Evolutionary conservation across 2,888 invertebrate genomes (phyloP).

Genomic region (Lithophane semibrunnea): DNA sequence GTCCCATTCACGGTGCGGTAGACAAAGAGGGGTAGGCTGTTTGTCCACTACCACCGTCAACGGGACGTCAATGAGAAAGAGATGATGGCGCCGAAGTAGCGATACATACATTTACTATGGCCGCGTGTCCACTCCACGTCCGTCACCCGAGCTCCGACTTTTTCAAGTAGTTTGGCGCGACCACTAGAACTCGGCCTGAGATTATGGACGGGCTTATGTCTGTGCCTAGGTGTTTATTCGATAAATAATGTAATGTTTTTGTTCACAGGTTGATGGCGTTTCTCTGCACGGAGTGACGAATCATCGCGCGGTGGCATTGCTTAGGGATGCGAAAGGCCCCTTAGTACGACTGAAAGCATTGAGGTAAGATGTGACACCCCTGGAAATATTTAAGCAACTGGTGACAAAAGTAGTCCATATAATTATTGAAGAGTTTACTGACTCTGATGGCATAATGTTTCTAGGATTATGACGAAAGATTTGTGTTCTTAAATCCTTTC

Average conservation of each 20-base stretch:
- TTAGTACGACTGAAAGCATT: slow-evolving; percentile 84
- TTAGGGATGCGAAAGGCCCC: slow-evolving; percentile 94
- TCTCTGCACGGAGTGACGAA: slow-evolving; percentile 96
- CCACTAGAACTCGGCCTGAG: neutral
- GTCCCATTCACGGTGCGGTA: too few species aligned
- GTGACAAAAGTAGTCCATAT: neutral
- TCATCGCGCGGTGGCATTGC: slow-evolving; percentile 96
- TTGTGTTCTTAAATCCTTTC: slow-evolving; percentile 43
- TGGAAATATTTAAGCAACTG: slow-evolving; percentile 10
- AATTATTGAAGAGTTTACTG: neutral
- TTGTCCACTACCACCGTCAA: too few species aligned
- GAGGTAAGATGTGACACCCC: slow-evolving; percentile 72
- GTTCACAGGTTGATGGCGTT: slow-evolving; percentile 93
- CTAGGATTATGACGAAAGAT: neutral
- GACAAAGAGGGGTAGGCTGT: too few species aligned
- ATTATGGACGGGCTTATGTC: neutral
- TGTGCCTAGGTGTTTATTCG: neutral
- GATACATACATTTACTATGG: too few species aligned
- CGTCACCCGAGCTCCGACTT: too few species aligned
- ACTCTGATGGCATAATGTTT: neutral
- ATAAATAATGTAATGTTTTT: neutral
- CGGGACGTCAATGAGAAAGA: too few species aligned
- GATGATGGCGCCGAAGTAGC: too few species aligned
- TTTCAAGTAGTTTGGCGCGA: neutral
- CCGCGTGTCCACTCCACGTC: too few species aligned